These are phyloP conservation scores for Epizoanthus illoricatus DNA, from an alignment of 92 coral and sea anemone species.

Conservation along the genomic window DNA sequence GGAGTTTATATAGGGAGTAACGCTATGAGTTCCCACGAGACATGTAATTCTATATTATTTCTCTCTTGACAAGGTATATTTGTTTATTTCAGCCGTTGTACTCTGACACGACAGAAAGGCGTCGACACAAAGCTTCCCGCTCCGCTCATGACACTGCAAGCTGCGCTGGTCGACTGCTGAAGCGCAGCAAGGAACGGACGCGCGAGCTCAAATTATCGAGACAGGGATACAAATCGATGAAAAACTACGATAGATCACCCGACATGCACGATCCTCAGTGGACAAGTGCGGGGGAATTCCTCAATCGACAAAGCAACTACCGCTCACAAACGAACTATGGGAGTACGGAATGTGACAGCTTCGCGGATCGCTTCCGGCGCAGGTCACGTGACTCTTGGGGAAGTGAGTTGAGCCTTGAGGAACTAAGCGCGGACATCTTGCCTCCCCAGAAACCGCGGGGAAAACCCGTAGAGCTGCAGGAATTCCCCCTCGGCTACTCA, in stretches of 20 bases:
- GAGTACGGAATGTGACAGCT: constrained; percentile 26
- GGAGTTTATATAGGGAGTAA: no score
- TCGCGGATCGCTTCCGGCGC: constrained; percentile 41
- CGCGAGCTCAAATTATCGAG: constrained; percentile 31
- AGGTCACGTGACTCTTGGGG: constrained; percentile 45
- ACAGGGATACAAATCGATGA: constrained; percentile 29
- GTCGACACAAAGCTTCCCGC: constrained; percentile 3
- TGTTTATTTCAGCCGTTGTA: constrained; percentile 13
- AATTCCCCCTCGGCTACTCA: constrained; percentile 36
- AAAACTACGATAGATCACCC: constrained; percentile 28
- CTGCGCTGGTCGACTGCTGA: constrained; percentile 22
- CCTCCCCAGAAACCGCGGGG: constrained; percentile 26
- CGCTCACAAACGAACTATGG: constrained; percentile 22
- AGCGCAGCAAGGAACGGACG: constrained; percentile 13
- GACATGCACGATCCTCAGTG: constrained; percentile 38
- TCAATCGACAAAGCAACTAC: constrained; percentile 29
- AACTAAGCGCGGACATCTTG: background rate
- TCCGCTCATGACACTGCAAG: constrained; percentile 11
- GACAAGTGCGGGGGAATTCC: constrained; percentile 37
- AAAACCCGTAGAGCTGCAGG: constrained; percentile 39
- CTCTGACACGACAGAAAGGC: constrained; percentile 16
- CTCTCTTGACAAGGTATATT: background rate
- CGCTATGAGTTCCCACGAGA: no score
- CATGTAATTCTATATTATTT: no score
- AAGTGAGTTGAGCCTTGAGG: constrained; percentile 25